Evolutionary conservation across 2,113 vertebrate genomes (phyloP), one percentile per base, ranked within the genome.

Genomic region (Oreochromis aureus): DNA sequence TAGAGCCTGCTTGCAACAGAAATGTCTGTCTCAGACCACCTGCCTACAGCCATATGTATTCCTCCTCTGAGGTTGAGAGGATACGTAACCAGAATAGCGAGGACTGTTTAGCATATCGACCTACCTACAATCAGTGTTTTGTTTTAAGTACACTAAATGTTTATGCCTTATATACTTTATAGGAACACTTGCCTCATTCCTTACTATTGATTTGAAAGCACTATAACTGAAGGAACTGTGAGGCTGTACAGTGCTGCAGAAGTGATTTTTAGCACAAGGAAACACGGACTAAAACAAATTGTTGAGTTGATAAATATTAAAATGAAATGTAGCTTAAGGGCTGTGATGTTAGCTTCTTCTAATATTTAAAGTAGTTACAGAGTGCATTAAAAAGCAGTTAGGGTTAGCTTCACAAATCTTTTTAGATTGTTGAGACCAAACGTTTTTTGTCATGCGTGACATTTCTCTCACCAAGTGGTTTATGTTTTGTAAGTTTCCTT

Each of bases 391-490:
- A 13, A 51, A 76, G 15, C 39, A 34, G 5, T 39, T 41, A 7
- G 4, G 10, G 19, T 80, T 36, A 4, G 80, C 27, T 80, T 66
- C 32, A 73, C 22, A 59, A 63, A 36, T 87, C 22, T 56, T 87
- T 90, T 89, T 89, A 86, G 81, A 81, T 81, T 86, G 30, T 83
- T 89, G 55, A 91, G 90, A 94, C 91, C 92, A 95, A 93, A 94
- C 89, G 73, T 63, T 71, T 59, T 69, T 79, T 81, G 34, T 88
- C 30, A 86, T 79, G 16, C 16, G 22, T 83, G 36, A 81, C 78
- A 91, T 93, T 94, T 79, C 56, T 89, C 32, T 89, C 39, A 85
- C 54, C 30, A 36, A 86, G 41, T 79, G 22, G 56, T 66, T 83
- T 61, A 18, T 41, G 12, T 78, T 90, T 87, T 91, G 27, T 92